These are phyloP conservation scores for Meloidogyne hapla DNA, from an alignment of 1,140 invertebrate genomes.

Conservation along the genomic window DNA sequence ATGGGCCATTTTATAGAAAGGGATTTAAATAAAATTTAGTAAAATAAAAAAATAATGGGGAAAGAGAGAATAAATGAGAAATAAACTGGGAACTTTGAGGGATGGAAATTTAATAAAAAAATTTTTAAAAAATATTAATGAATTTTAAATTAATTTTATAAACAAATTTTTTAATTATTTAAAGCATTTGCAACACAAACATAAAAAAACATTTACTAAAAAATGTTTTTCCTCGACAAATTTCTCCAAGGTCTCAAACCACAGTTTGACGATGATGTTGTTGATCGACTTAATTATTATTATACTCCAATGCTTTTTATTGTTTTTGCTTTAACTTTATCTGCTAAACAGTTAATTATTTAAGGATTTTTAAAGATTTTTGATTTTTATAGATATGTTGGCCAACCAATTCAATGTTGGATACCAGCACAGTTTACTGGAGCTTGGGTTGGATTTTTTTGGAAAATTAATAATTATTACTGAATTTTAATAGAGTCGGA, in stretches of 20 bases:
- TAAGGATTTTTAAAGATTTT: background rate
- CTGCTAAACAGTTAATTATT: slow-evolving; percentile 58
- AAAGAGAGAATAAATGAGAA: background rate
- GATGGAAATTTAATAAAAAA: too few relatives aligned
- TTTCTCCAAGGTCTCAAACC: slow-evolving; percentile 64
- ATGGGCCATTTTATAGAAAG: background rate
- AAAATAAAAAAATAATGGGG: too few relatives aligned
- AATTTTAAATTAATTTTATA: background rate
- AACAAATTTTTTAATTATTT: background rate
- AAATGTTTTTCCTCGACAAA: slow-evolving; percentile 62
- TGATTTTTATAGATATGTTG: slow-evolving; percentile 51
- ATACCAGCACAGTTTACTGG: slow-evolving; percentile 64
- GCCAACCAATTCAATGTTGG: slow-evolving; percentile 64
- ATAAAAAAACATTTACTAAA: background rate
- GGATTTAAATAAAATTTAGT: background rate
- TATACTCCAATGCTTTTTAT: slow-evolving; percentile 66
- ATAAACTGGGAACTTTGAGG: background rate
- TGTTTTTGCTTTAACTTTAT: slow-evolving; percentile 60
- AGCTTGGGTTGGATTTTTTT: slow-evolving; percentile 7
- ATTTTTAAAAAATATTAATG: too few relatives aligned
- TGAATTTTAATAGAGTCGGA: too few relatives aligned
- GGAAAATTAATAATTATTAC: too few relatives aligned
- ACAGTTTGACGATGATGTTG: slow-evolving; percentile 68
- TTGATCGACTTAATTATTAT: slow-evolving; percentile 67
- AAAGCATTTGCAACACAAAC: background rate